A percentile compares a stretch with the other conserved stretches of the same genome.
Evolutionary conservation across 2,797 vertebrate genomes (phyloP).

Genomic region (Arctocebus calabarensis): DNA sequence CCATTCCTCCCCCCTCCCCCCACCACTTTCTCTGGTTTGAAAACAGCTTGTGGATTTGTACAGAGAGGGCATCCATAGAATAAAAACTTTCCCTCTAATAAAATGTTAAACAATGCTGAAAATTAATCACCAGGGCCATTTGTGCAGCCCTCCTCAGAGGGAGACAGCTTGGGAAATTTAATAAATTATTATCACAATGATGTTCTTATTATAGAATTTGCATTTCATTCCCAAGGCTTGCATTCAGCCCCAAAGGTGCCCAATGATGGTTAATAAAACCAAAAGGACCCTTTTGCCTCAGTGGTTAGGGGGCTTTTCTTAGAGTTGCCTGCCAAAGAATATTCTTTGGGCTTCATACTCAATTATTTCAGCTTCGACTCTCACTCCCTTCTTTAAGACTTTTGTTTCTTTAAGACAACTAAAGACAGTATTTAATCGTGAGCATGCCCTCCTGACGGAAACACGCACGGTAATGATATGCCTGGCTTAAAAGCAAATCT

Average conservation of each 20-base stretch:
- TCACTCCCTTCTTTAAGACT: slow-evolving; percentile 77
- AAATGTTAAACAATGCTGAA: slow-evolving; percentile 81
- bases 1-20: fast-evolving
- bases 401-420: slow-evolving; percentile 86
- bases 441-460: slow-evolving; percentile 81
- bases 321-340: slow-evolving; percentile 15
- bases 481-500: slow-evolving; percentile 91
- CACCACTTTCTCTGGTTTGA: background rate
- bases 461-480: slow-evolving; percentile 87
- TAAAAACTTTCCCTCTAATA: slow-evolving; percentile 78
- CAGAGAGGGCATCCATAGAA: slow-evolving; percentile 65
- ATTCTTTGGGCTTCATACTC: slow-evolving; percentile 70
- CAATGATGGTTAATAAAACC: slow-evolving; percentile 76
- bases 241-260: slow-evolving; percentile 67
- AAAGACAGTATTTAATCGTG: slow-evolving; percentile 84
- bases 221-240: slow-evolving; percentile 83
- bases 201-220: slow-evolving; percentile 85
- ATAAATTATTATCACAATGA: slow-evolving; percentile 83
- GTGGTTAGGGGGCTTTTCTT: background rate
- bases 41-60: slow-evolving; percentile 48
- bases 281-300: slow-evolving; percentile 25
- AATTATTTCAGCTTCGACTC: slow-evolving; percentile 80
- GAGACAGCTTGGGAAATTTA: slow-evolving; percentile 78
- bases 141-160: slow-evolving; percentile 71
- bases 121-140: slow-evolving; percentile 77